Evolutionary conservation across 2,113 vertebrate genomes (phyloP).

Genomic region (Channa argus): DNA sequence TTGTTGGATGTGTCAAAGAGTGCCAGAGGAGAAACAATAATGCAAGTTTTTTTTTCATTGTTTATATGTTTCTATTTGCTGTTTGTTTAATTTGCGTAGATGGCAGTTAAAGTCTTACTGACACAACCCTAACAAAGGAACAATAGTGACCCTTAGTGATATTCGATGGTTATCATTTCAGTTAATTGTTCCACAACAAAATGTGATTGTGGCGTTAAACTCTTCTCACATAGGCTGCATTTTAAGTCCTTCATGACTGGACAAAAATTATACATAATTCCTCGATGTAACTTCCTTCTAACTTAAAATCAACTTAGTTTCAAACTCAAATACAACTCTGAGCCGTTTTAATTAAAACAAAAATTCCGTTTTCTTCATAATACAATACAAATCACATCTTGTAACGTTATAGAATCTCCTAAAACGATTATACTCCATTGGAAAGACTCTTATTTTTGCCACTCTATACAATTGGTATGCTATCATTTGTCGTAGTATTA

Average conservation of each 20-base stretch:
- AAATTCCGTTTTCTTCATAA: constrained; percentile 43
- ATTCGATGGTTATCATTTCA: constrained; percentile 64
- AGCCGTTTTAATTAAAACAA: constrained; percentile 42
- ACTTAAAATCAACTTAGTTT: constrained; percentile 41
- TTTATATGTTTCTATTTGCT: constrained; percentile 68
- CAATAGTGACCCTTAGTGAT: constrained; percentile 58
- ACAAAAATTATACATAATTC: constrained; percentile 56
- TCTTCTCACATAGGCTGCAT: constrained; percentile 66
- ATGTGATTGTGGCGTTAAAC: constrained; percentile 74
- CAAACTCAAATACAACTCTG: constrained; percentile 47
- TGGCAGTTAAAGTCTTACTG: constrained; percentile 50
- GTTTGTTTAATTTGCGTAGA: constrained; percentile 66
- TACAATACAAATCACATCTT: constrained; percentile 55
- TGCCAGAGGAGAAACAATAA: constrained; percentile 37
- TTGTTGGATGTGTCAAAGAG: constrained; percentile 65
- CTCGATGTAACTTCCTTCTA: constrained; percentile 55
- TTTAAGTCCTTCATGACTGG: constrained; percentile 58
- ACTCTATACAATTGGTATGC: constrained; percentile 53
- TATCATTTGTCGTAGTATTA: constrained; percentile 27
- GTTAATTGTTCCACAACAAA: constrained; percentile 59
- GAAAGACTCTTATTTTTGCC: constrained; percentile 54
- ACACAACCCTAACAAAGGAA: constrained; percentile 58
- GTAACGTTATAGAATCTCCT: constrained; percentile 24
- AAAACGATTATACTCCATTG: constrained; percentile 47
- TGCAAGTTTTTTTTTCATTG: constrained; percentile 49